phyloP scores from a whole-genome alignment of 2,888 invertebrate genomes.

The Leptopterna dolabrata region DNA sequence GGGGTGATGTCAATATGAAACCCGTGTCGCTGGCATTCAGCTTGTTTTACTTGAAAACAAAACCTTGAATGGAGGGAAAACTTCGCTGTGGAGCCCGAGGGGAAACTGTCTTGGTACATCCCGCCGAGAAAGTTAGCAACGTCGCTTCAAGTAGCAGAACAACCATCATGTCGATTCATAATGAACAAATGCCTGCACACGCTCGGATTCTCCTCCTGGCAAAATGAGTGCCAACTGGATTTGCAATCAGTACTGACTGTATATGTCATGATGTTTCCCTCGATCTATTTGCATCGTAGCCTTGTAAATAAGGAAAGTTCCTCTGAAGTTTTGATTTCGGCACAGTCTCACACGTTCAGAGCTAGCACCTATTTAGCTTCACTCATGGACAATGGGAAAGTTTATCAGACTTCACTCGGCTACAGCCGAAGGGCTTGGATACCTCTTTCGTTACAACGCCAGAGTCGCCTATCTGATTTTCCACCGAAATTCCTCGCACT shows the following conservation, averaged over 20 bases:
- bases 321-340: background rate
- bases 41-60: background rate
- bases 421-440: too few species aligned
- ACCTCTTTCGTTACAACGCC: too few species aligned
- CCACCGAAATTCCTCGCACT: too few species aligned
- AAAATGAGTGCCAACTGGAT: background rate
- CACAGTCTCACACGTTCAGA: too few species aligned
- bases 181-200: background rate
- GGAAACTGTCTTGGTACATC: background rate
- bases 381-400: too few species aligned
- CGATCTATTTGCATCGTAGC: background rate
- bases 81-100: background rate
- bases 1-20: background rate
- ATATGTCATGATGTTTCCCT: background rate
- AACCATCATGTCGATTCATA: too few species aligned
- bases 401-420: too few species aligned
- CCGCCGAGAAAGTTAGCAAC: background rate
- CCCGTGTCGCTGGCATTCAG: background rate
- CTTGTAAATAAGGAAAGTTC: background rate
- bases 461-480: too few species aligned
- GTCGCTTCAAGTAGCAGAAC: background rate
- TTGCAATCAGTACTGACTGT: background rate
- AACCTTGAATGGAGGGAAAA: background rate
- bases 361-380: too few species aligned
- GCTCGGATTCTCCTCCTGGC: background rate